Evolutionary conservation across 1,140 invertebrate species (phyloP).

Genomic region (Nixonia krombeini): DNA sequence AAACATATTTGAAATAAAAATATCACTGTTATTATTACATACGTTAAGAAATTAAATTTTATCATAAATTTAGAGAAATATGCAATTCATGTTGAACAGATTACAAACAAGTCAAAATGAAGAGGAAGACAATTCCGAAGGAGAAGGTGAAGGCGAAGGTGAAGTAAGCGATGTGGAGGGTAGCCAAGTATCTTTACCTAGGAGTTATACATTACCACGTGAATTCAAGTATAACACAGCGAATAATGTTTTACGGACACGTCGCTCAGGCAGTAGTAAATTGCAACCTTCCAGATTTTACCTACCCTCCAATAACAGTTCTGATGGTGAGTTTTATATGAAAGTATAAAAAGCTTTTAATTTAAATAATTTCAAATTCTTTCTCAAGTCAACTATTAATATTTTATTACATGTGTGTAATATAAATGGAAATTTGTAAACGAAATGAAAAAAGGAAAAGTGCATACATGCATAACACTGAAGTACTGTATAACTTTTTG

Average conservation of each 20-base stretch:
- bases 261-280: slow-evolving; percentile 70
- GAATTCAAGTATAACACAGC: slow-evolving; percentile 84
- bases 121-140: slow-evolving; percentile 61
- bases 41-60: too few species aligned
- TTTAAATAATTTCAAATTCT: not conserved
- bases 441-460: too few species aligned
- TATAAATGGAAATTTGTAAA: too few species aligned
- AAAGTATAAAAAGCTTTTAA: not conserved
- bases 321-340: slow-evolving; percentile 78
- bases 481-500: too few species aligned
- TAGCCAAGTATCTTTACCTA: slow-evolving; percentile 80
- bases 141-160: slow-evolving; percentile 59
- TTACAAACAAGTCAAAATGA: slow-evolving; percentile 60
- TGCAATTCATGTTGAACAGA: slow-evolving; percentile 36
- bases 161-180: slow-evolving; percentile 67
- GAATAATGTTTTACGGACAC: slow-evolving; percentile 68
- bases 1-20: too few species aligned
- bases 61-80: too few species aligned
- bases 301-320: slow-evolving; percentile 86
- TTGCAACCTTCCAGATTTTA: slow-evolving; percentile 75
- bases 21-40: too few species aligned
- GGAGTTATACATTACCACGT: slow-evolving; percentile 86
- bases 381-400: not conserved
- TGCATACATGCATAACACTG: too few species aligned
- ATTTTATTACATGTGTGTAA: too few species aligned